Conservation (phyloP, 1,140 invertebrate genomes). For the Venturia canescens region DNA sequence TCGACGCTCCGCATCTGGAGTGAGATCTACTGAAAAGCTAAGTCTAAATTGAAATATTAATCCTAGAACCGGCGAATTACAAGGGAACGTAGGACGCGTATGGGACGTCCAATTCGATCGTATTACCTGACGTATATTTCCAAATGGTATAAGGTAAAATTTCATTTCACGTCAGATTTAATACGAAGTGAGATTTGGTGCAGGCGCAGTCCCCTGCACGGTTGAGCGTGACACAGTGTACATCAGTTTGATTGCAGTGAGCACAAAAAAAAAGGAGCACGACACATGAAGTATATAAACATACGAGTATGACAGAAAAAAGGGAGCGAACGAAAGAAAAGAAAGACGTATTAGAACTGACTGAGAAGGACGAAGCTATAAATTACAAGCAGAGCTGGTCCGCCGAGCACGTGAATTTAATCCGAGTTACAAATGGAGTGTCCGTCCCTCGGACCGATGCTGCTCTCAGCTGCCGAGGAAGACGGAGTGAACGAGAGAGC, state of each 20-base stretch:
- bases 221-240: not conserved
- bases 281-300: not conserved
- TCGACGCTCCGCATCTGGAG: too few species aligned
- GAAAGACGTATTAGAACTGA: conserved; percentile 5
- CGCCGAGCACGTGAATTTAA: conserved; percentile 43
- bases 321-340: conserved; percentile 7
- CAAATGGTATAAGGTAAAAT: not conserved
- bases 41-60: too few species aligned
- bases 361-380: conserved; percentile 47
- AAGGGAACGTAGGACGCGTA: too few species aligned
- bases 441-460: conserved; percentile 40
- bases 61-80: too few species aligned
- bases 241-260: conserved; percentile 5
- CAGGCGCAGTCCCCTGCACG: not conserved
- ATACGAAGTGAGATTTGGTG: not conserved
- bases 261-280: not conserved
- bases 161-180: not conserved
- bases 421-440: conserved; percentile 51
- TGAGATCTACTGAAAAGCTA: too few species aligned
- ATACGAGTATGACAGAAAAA: not conserved
- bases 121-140: too few species aligned
- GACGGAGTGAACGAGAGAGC: conserved; percentile 4
- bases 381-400: conserved; percentile 40
- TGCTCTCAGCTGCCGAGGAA: not conserved
- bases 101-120: too few species aligned